Conservation (phyloP, 2,888 invertebrate genomes). For the Frankliniella intonsa region DNA sequence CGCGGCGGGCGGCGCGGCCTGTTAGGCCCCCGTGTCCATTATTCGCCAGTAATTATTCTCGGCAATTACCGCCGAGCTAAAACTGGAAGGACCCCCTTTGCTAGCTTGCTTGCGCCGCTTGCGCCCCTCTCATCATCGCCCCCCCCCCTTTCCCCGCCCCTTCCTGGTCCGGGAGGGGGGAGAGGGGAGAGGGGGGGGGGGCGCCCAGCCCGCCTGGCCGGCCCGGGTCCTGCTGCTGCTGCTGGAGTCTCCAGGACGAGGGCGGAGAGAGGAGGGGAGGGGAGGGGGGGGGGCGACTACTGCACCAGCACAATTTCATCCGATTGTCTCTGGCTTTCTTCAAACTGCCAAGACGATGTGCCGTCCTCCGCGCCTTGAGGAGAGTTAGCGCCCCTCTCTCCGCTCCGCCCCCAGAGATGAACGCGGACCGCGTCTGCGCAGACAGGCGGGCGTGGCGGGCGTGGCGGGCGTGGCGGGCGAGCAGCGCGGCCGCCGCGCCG, state of each 20-base stretch:
- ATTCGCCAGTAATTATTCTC: slow-evolving; percentile 22
- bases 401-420: not conserved
- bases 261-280: not conserved
- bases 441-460: not conserved
- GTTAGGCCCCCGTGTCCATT: slow-evolving; percentile 24
- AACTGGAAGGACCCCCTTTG: not conserved
- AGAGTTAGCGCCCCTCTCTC: not conserved
- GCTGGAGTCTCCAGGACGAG: too few relatives aligned
- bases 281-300: not conserved
- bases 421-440: not conserved
- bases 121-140: not conserved
- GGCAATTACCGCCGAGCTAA: slow-evolving; percentile 17
- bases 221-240: too few relatives aligned
- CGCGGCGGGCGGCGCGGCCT: not conserved
- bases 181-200: not conserved
- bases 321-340: not conserved
- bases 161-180: not conserved
- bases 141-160: not conserved
- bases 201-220: not conserved
- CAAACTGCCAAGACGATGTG: not conserved
- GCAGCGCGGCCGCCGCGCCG: too few relatives aligned
- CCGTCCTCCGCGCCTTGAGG: too few relatives aligned
- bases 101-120: not conserved
- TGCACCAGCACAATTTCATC: not conserved
- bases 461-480: not conserved